Evolutionary conservation across 2,888 invertebrate species (phyloP).

Genomic region (Apotomis betuletana): DNA sequence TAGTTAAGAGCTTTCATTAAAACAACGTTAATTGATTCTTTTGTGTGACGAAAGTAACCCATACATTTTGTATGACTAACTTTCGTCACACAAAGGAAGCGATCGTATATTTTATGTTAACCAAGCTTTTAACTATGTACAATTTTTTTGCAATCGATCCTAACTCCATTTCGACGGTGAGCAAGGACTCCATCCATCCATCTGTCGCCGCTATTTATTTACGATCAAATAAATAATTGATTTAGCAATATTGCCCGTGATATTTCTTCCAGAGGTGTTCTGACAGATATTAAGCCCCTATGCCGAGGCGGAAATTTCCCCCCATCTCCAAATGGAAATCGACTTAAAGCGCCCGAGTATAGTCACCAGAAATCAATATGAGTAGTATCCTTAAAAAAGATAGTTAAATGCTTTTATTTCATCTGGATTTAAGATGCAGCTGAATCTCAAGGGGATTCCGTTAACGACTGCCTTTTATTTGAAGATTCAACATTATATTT

Average conservation of each 20-base stretch:
- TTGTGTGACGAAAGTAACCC: too few relatives aligned
- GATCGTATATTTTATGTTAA: too few relatives aligned
- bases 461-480: slow-evolving; percentile 24
- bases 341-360: not conserved
- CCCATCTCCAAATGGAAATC: not conserved
- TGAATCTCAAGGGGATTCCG: slow-evolving; percentile 11
- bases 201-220: not conserved
- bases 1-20: too few relatives aligned
- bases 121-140: too few relatives aligned
- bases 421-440: slow-evolving; percentile 17
- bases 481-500: slow-evolving; percentile 11
- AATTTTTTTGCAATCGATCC: too few relatives aligned
- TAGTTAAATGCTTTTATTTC: slow-evolving; percentile 27
- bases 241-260: not conserved
- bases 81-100: too few relatives aligned
- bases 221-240: not conserved
- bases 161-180: too few relatives aligned
- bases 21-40: too few relatives aligned
- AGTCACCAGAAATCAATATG: slow-evolving; percentile 16
- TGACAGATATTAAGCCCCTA: not conserved
- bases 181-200: too few relatives aligned
- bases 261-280: not conserved
- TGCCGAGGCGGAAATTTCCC: too few relatives aligned
- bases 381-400: slow-evolving; percentile 10
- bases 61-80: too few relatives aligned